Evolutionary conservation across 1,140 invertebrate species (phyloP).

Genomic region (Ditylenchus dipsaci): DNA sequence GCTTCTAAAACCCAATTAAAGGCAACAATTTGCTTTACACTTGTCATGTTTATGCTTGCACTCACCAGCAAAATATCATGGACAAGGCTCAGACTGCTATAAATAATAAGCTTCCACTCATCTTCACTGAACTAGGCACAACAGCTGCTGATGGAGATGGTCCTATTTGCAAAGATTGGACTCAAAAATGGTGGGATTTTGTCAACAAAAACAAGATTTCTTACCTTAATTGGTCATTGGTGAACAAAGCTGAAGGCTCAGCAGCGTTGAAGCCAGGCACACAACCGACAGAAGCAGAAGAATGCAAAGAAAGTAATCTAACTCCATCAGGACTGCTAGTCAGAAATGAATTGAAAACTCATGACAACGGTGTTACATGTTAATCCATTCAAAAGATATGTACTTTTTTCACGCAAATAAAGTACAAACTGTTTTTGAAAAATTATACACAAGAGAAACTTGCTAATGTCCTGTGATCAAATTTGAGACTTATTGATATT

Average conservation of each 20-base stretch:
- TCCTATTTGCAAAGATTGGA: background rate
- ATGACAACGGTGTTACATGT: background rate
- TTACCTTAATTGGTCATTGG: conserved; percentile 19
- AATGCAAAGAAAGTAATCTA: background rate
- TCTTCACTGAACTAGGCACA: conserved; percentile 23
- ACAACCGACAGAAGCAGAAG: background rate
- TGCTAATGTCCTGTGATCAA: no score
- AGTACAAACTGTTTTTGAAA: no score
- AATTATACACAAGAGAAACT: no score
- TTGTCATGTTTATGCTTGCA: background rate
- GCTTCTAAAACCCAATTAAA: conserved; percentile 1
- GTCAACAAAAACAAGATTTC: conserved; percentile 12
- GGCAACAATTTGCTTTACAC: conserved; percentile 2
- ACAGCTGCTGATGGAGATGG: conserved; percentile 9
- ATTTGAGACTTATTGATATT: no score
- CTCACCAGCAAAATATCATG: background rate
- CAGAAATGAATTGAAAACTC: background rate
- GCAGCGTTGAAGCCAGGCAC: background rate
- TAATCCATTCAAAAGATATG: no score
- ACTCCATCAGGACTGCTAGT: conserved; percentile 15
- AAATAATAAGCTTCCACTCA: conserved; percentile 8
- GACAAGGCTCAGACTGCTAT: conserved; percentile 10
- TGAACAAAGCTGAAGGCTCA: conserved; percentile 8
- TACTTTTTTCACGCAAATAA: no score
- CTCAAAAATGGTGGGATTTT: conserved; percentile 14